phyloP scores from a whole-genome alignment of 2,797 vertebrate species.

The Centroberyx gerrardi region DNA sequence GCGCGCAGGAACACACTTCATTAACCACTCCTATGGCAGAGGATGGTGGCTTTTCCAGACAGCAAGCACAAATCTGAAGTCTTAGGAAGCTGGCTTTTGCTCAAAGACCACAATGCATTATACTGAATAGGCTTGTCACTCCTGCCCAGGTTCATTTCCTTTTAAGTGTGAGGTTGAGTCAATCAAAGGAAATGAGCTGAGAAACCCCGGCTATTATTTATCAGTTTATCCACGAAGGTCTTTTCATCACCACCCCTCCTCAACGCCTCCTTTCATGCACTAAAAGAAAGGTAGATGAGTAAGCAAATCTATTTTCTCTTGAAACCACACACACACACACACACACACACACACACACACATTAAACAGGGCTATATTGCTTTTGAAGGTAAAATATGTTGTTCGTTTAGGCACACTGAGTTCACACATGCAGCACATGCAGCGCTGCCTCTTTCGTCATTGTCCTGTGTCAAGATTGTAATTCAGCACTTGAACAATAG shows the following conservation, averaged over 20 bases:
- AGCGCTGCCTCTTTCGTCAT: background rate
- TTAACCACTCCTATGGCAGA: constrained; percentile 79
- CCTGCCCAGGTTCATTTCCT: constrained; percentile 80
- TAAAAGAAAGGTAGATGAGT: constrained; percentile 39
- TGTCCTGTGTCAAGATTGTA: constrained; percentile 16
- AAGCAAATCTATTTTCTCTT: constrained; percentile 50
- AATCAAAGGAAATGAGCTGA: constrained; percentile 84
- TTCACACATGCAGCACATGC: background rate
- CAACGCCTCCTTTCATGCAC: constrained; percentile 43
- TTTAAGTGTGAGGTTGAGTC: constrained; percentile 77
- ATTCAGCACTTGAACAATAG: constrained; percentile 17
- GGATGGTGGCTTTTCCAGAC: constrained; percentile 75
- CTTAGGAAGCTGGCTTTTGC: constrained; percentile 41
- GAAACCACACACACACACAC: constrained; percentile 21
- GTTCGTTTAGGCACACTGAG: constrained; percentile 23
- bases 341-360: constrained; percentile 12
- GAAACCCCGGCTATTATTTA: constrained; percentile 78
- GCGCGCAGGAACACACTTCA: constrained; percentile 78
- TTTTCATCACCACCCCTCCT: constrained; percentile 62
- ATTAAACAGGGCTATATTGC: constrained; percentile 30
- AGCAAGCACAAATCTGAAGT: constrained; percentile 75
- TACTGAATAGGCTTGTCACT: constrained; percentile 80
- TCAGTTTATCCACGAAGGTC: constrained; percentile 66
- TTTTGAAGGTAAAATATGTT: constrained; percentile 39
- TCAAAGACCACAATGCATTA: constrained; percentile 76